Conservation (phyloP, 2,888 invertebrate species). For the Phoenoteleia sp. region DNA sequence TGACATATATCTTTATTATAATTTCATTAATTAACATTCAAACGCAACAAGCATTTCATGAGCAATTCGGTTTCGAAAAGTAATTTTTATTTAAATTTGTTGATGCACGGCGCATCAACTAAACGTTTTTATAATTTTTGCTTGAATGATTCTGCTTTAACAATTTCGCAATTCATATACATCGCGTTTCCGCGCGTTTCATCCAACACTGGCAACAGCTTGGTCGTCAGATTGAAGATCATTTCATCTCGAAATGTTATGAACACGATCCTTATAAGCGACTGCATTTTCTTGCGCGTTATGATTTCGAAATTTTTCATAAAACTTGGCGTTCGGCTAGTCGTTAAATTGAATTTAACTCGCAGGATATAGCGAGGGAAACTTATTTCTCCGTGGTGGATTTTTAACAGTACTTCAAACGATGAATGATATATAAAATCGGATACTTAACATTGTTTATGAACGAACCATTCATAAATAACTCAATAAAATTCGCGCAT, state of each 20-base stretch:
- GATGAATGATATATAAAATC: background rate
- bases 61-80: background rate
- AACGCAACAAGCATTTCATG: background rate
- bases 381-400: background rate
- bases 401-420: background rate
- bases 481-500: too few relatives aligned
- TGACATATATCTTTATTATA: too few relatives aligned
- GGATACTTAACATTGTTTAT: background rate
- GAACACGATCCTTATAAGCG: conserved; percentile 16
- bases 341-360: conserved; percentile 35
- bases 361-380: background rate
- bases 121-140: background rate
- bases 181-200: background rate
- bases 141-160: conserved; percentile 2
- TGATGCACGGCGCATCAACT: background rate
- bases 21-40: background rate
- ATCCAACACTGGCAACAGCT: conserved; percentile 5
- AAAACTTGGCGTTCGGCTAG: conserved; percentile 31
- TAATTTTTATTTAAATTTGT: background rate
- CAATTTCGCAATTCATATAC: conserved; percentile 2
- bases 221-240: conserved; percentile 12
- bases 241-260: conserved; percentile 15
- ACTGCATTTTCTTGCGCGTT: background rate
- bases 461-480: too few relatives aligned
- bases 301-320: conserved; percentile 31